Evolutionary conservation across 2,888 invertebrate species (phyloP).

Genomic region (Itoplectis maculator): DNA sequence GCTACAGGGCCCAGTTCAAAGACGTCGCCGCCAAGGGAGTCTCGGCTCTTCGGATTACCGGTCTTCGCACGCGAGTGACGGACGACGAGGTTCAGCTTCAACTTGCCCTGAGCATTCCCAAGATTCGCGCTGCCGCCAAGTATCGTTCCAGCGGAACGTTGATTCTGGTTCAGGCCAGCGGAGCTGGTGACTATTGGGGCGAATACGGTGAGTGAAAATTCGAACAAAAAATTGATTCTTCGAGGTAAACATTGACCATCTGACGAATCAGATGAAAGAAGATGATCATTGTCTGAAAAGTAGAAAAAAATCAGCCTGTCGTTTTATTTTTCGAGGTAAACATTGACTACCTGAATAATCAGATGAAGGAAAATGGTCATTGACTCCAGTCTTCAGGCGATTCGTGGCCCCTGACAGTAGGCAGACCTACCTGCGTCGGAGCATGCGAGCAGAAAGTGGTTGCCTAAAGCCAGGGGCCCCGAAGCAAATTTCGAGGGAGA

Average conservation of each 20-base stretch:
- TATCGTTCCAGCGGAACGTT: conserved; percentile 93
- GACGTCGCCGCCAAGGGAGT: conserved; percentile 93
- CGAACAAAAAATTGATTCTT: too few species aligned
- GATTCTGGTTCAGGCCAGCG: conserved; percentile 92
- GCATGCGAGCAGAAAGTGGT: not conserved
- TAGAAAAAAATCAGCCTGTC: not conserved
- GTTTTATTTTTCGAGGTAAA: not conserved
- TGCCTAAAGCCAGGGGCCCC: not conserved
- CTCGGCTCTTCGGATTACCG: conserved; percentile 92
- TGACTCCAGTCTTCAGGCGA: not conserved
- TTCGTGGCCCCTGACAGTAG: not conserved
- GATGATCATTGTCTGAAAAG: not conserved
- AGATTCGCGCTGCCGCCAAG: conserved; percentile 91
- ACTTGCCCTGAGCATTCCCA: conserved; percentile 92
- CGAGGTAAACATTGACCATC: not conserved
- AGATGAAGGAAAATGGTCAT: not conserved
- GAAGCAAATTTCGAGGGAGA: too few species aligned
- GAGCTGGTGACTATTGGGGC: conserved; percentile 95
- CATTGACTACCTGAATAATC: not conserved
- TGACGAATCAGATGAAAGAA: not conserved
- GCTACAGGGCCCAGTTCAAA: conserved; percentile 92
- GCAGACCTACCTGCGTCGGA: conserved; percentile 20
- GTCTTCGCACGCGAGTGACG: conserved; percentile 88
- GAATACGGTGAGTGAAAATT: conserved; percentile 89
- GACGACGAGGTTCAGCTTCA: conserved; percentile 92